Conservation (phyloP, 2,888 invertebrate species). For the Luperina nickerlii region DNA sequence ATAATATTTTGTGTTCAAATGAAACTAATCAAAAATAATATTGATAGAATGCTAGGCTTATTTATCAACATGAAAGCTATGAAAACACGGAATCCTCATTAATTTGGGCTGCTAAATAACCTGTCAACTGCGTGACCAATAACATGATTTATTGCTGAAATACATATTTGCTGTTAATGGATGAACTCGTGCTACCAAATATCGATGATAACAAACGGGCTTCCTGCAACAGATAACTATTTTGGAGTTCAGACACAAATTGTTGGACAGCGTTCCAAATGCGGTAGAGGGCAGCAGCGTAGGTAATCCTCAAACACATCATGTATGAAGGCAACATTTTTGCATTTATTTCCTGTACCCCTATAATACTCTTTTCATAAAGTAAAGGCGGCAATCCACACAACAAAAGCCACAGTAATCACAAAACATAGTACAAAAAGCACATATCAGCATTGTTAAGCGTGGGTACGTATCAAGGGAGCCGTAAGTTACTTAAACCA, state of each 20-base stretch:
- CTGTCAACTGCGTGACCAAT: conserved; percentile 39
- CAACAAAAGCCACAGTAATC: conserved; percentile 37
- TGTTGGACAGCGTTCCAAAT: background rate
- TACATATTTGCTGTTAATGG: conserved; percentile 7
- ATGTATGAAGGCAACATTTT: background rate
- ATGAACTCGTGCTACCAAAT: conserved; percentile 10
- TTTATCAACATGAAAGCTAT: conserved; percentile 17
- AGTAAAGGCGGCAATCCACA: conserved; percentile 21
- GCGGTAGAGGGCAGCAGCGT: background rate
- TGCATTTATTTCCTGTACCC: background rate
- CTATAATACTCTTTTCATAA: conserved; percentile 8
- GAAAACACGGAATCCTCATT: conserved; percentile 30
- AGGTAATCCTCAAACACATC: background rate
- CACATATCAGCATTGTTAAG: conserved; percentile 56
- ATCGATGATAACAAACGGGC: conserved; percentile 10
- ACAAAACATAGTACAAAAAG: conserved; percentile 42
- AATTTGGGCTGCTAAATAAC: conserved; percentile 42
- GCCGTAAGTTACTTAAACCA: conserved; percentile 49
- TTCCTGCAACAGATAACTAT: background rate
- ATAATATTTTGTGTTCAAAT: conserved; percentile 18
- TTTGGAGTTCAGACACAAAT: background rate
- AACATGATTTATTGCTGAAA: conserved; percentile 31
- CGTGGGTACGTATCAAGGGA: conserved; percentile 49
- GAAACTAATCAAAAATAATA: background rate
- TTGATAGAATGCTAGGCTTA: background rate